These are phyloP conservation scores for Hydrotaea cyrtoneurina DNA, from an alignment of 2,888 invertebrate species.

Conservation along the genomic window DNA sequence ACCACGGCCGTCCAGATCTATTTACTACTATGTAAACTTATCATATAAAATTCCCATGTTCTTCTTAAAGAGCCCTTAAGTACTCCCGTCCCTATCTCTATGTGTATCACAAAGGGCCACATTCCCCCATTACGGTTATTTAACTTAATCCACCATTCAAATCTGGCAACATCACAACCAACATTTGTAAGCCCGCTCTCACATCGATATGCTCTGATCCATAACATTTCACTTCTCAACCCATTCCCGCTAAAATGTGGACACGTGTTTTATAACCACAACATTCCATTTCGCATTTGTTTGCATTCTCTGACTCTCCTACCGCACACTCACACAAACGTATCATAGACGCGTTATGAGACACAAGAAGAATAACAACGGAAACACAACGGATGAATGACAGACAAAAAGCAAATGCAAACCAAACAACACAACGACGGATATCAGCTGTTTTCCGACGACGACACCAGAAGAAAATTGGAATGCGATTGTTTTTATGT, in stretches of 20 bases:
- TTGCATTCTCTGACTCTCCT: constrained; percentile 39
- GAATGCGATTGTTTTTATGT: too few relatives aligned
- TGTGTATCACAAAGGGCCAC: too few relatives aligned
- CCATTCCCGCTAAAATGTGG: neutral
- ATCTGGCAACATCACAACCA: constrained; percentile 40
- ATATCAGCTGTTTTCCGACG: constrained; percentile 39
- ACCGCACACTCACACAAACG: neutral
- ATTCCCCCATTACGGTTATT: too few relatives aligned
- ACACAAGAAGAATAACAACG: neutral
- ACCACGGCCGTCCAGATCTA: too few relatives aligned
- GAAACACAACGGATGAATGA: neutral
- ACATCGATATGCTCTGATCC: neutral
- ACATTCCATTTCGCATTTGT: constrained; percentile 44
- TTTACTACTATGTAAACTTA: too few relatives aligned
- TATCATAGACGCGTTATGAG: neutral
- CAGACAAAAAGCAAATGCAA: neutral
- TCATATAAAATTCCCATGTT: too few relatives aligned
- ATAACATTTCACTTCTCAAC: constrained; percentile 14
- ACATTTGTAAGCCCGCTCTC: constrained; percentile 2
- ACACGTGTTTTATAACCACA: constrained; percentile 32
- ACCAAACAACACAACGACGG: neutral
- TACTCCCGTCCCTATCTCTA: too few relatives aligned
- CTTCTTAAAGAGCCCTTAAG: too few relatives aligned
- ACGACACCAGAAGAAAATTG: neutral
- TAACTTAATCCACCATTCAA: too few relatives aligned